Conservation (phyloP, 1,140 invertebrate genomes). For the Neuroterus valhalla region DNA sequence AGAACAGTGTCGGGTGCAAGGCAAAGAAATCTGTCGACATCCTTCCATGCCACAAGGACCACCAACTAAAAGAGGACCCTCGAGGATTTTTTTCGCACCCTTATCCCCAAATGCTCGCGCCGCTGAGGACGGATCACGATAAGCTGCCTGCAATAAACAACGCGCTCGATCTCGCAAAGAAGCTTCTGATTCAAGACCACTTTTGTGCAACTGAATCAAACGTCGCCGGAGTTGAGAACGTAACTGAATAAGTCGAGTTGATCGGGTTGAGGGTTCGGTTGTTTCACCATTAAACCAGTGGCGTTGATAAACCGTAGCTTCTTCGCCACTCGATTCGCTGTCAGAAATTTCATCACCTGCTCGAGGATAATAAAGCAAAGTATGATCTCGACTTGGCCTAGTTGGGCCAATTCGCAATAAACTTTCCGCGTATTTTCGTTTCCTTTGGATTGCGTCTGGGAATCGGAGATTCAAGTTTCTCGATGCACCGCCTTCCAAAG, state of each 20-base stretch:
- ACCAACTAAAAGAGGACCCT: constrained; percentile 70
- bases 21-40: constrained; percentile 82
- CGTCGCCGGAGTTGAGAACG: constrained; percentile 76
- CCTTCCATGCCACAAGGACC: constrained; percentile 66
- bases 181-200: constrained; percentile 61
- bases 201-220: constrained; percentile 71
- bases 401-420: constrained; percentile 56
- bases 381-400: constrained; percentile 67
- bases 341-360: constrained; percentile 73
- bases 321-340: constrained; percentile 72
- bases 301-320: constrained; percentile 67
- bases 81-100: constrained; percentile 66
- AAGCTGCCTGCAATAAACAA: constrained; percentile 63
- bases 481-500: constrained; percentile 38
- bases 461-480: constrained; percentile 34
- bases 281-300: constrained; percentile 69
- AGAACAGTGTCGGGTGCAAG: constrained; percentile 88
- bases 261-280: constrained; percentile 61
- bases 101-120: constrained; percentile 62
- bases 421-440: constrained; percentile 55
- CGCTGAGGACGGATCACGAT: constrained; percentile 59
- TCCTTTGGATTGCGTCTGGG: constrained; percentile 46
- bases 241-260: constrained; percentile 73
- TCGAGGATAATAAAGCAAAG: constrained; percentile 69
- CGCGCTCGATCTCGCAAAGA: constrained; percentile 60